Evolutionary conservation across 2,113 vertebrate genomes (phyloP), one percentile per base, ranked within the genome.

Genomic region (Rhinoptilus africanus): DNA sequence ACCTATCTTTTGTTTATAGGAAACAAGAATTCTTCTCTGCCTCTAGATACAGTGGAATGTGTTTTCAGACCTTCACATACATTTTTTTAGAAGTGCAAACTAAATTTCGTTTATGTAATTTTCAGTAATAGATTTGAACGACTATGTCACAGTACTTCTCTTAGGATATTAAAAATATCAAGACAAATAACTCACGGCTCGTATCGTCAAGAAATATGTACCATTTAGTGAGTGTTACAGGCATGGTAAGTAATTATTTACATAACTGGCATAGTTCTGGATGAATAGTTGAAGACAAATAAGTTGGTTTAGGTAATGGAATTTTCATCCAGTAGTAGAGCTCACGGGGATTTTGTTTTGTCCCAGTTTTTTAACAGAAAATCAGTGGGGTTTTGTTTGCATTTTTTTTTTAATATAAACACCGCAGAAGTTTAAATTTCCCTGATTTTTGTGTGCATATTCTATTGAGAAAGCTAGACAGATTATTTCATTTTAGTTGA

Each of bases 201-300:
- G 12, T 92, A 80, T 32, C 9, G 18, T 72, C 41, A 20, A 60
- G 79, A 95, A 84, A 78, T 88, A 84, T 56, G 82, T 48, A 53
- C 80, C 71, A 26, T 89, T 50, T 15, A 91, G 93, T 45, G 69
- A 26, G 91, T 59, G 68, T 93, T 93, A 84, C 68, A 89, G 92
- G 85, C 76, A 62, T 90, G 85, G 85, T 80, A 78, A 84, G 89
- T 75, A 73, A 59, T 62, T 94, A 91, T 95, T 96, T 94, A 91
- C 96, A 96, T 96, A 93, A 76, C 94, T 96, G 67, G 43, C 96
- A 97, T 95, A 96, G 71, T 93, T 96, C 66, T 95, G 80, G 88
- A 62, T 59, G 64, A 84, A 41, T 39, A 95, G 51, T 54, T 88
- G 74, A 88, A 97, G 50, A 71, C 88, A 82, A 94, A 47, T 41